Conservation (phyloP, 2,113 vertebrate species). For the Hemichromis elongatus region DNA sequence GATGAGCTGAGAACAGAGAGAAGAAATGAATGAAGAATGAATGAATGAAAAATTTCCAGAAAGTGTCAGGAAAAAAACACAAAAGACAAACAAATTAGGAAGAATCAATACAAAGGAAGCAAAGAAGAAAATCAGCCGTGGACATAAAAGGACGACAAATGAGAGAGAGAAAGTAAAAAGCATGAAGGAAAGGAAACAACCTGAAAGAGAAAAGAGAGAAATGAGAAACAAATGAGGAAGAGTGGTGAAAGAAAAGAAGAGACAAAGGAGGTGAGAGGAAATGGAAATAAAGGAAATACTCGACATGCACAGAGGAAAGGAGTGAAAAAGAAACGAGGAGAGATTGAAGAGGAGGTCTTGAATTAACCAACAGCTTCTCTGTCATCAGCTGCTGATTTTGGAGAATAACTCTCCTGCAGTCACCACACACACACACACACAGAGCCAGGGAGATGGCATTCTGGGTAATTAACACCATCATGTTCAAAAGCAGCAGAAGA, state of each 20-base stretch:
- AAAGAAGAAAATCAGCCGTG: background rate
- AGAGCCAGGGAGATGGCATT: slow-evolving; percentile 9
- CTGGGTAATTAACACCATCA: slow-evolving; percentile 45
- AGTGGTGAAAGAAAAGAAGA: background rate
- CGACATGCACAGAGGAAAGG: background rate
- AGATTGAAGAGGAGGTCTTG: slow-evolving; percentile 19
- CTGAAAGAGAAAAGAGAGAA: background rate
- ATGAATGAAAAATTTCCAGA: background rate
- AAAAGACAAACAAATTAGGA: background rate
- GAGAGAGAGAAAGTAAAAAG: background rate
- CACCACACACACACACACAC: background rate
- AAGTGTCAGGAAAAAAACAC: background rate
- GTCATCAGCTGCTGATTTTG: slow-evolving; percentile 46
- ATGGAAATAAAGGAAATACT: background rate
- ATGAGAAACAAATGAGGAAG: background rate
- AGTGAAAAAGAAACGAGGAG: background rate
- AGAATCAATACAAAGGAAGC: background rate
- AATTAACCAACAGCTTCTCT: slow-evolving; percentile 29
- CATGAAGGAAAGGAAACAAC: background rate
- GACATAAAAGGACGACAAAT: background rate
- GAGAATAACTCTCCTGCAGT: slow-evolving; percentile 3
- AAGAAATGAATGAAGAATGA: no score
- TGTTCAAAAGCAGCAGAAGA: slow-evolving; percentile 10
- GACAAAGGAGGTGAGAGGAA: background rate
- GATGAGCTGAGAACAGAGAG: background rate